Evolutionary conservation across 2,888 invertebrate genomes (phyloP).

Genomic region (Lycocerus yunnanus): DNA sequence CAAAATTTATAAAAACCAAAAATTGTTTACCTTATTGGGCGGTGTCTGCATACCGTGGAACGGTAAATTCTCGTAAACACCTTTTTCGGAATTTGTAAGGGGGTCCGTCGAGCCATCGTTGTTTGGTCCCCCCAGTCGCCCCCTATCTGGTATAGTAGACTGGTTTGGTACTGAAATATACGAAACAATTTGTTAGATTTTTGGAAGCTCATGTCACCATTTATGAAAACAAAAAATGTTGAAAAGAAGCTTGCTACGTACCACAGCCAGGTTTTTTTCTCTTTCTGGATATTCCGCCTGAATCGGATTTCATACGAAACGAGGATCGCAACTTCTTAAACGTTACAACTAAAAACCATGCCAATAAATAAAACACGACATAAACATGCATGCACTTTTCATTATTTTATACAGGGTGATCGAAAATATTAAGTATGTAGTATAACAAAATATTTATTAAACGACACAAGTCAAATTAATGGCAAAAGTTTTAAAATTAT

Average conservation of each 20-base stretch:
- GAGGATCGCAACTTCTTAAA: slow-evolving; percentile 71
- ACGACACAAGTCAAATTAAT: no score
- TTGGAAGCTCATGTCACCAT: not conserved
- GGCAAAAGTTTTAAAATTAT: no score
- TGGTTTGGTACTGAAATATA: slow-evolving; percentile 56
- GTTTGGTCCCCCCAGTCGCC: slow-evolving; percentile 55
- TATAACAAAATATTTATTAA: slow-evolving; percentile 1
- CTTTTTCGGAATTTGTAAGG: slow-evolving; percentile 79
- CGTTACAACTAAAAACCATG: slow-evolving; percentile 70
- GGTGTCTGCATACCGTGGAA: slow-evolving; percentile 94
- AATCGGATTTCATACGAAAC: slow-evolving; percentile 41
- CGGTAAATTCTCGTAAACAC: slow-evolving; percentile 92
- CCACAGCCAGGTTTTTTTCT: slow-evolving; percentile 76
- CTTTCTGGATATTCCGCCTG: slow-evolving; percentile 61
- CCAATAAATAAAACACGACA: slow-evolving; percentile 34
- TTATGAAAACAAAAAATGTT: slow-evolving; percentile 3
- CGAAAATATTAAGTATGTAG: slow-evolving; percentile 31
- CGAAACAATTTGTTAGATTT: not conserved
- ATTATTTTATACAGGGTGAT: not conserved
- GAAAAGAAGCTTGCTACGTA: slow-evolving; percentile 50
- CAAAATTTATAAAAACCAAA: slow-evolving; percentile 25
- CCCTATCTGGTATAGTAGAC: slow-evolving; percentile 60
- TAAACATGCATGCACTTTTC: slow-evolving; percentile 39
- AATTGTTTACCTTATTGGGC: slow-evolving; percentile 84
- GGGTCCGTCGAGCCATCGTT: slow-evolving; percentile 61